Percentiles rank a stretch among this genome's conserved stretches.
phyloP scores from a whole-genome alignment of 2,797 vertebrate species.

The Typhlichthys subterraneus region DNA sequence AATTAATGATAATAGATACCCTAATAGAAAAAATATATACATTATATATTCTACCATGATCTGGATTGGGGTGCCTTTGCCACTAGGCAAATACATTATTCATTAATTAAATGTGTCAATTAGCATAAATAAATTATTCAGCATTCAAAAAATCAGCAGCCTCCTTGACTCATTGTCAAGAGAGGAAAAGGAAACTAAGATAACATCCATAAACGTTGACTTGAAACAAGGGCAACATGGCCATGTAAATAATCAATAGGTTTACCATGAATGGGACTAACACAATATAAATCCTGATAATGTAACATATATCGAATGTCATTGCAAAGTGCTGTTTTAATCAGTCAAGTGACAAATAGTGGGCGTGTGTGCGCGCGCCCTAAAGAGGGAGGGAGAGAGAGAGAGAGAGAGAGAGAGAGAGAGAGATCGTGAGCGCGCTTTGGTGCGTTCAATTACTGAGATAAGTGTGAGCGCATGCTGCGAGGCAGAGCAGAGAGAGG shows the following conservation, averaged over 20 bases:
- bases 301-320: too few relatives aligned
- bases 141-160: conserved; percentile 45
- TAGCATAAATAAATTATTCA: conserved; percentile 70
- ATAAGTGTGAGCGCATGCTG: conserved; percentile 72
- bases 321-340: too few relatives aligned
- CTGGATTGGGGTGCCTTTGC: conserved; percentile 44
- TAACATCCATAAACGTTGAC: too few relatives aligned
- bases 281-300: too few relatives aligned
- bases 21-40: conserved; percentile 5
- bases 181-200: too few relatives aligned
- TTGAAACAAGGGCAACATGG: too few relatives aligned
- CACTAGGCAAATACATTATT: conserved; percentile 71
- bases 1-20: too few relatives aligned
- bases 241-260: too few relatives aligned
- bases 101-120: conserved; percentile 64
- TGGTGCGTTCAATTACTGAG: conserved; percentile 56
- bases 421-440: conserved; percentile 45
- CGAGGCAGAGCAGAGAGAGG: conserved; percentile 60
- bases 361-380: too few relatives aligned
- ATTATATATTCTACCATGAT: conserved; percentile 35
- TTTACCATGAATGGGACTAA: too few relatives aligned
- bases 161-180: too few relatives aligned
- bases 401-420: conserved; percentile 5
- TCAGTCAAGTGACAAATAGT: too few relatives aligned
- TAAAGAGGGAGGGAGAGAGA: conserved; percentile 1